Evolutionary conservation across 2,888 invertebrate genomes (phyloP), one percentile per base, ranked within the genome.

Genomic region (Drosophila atroscutellata): DNA sequence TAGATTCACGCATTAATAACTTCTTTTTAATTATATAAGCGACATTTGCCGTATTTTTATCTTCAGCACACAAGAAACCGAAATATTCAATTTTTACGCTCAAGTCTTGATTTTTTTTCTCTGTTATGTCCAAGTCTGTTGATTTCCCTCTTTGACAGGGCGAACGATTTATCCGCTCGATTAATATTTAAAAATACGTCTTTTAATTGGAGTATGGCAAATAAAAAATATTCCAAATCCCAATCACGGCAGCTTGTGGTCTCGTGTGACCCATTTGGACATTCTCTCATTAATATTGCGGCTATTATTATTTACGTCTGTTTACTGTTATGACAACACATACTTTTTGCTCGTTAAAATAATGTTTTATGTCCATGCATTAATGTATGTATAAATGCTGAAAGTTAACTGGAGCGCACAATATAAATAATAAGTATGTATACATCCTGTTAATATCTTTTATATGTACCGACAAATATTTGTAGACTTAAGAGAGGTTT

Each of bases 331-430:
- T 60, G 37, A 24, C 37, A 28, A 30, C 28, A 60, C 37, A 60
- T 60, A 52, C 54, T 54, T 37, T 39, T 24, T 30, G 55, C 30
- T 39, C 60, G 55, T 55, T 60, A 60, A 54, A 55, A 60, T 39
- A 24, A 55, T 39, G 24, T 54, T 60, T 9, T 24, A 54, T 39
- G 26, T 20, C 26, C n/a, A 26, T 55, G 37, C 37, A 37, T 55
- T 55, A 26, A 26, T 24, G 26, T 26, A 55, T 52, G 24, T 11
- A 26, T 15, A 18, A 18, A 51, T 32, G 13, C n/a, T 45, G 20
- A 30, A 18, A n/a, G 36, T 26, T 26, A 18, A 34, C 24, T 60
- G 20, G 30, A 24, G 54, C 54, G 13, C 20, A 24, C 54, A 37
- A 52, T 37, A 15, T 55, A 26, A 37, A 58, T 47, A 47, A 26